Percentiles rank a stretch among this genome's conserved stretches.
Evolutionary conservation across 2,113 vertebrate genomes (phyloP).

Genomic region (Recurvirostra avosetta): DNA sequence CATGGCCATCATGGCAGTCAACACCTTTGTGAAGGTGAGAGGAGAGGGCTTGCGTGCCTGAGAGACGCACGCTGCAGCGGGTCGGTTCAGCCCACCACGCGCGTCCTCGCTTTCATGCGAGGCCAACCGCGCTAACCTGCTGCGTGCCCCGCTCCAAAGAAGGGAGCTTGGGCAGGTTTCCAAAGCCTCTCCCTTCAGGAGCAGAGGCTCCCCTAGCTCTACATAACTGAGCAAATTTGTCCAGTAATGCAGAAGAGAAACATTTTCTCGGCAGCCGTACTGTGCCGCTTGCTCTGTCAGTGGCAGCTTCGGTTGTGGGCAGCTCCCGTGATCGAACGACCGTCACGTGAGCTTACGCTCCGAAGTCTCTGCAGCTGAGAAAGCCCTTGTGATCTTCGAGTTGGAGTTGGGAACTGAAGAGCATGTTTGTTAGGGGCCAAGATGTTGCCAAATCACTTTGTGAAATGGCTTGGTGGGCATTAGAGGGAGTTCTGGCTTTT

Average conservation of each 20-base stretch:
- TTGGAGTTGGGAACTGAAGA: not conserved
- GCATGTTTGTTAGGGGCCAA: not conserved
- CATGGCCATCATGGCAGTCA: constrained; percentile 99
- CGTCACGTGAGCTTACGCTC: not conserved
- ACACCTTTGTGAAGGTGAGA: constrained; percentile 97
- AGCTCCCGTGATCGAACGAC: not conserved
- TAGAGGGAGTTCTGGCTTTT: not conserved
- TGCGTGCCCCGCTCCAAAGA: not conserved
- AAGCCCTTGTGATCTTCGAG: not conserved
- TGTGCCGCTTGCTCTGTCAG: not conserved
- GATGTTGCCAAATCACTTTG: not conserved
- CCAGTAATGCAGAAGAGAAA: not conserved
- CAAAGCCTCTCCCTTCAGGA: not conserved
- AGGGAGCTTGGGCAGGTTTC: not conserved
- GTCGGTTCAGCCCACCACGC: fast-evolving
- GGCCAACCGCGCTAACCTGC: fast-evolving
- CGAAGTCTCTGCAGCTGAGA: not conserved
- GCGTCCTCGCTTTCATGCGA: fast-evolving
- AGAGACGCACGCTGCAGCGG: fast-evolving
- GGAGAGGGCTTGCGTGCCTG: fast-evolving
- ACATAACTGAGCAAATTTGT: not conserved
- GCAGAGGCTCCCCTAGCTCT: not conserved
- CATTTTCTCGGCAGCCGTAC: not conserved
- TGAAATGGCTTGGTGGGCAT: not conserved
- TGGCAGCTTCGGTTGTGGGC: not conserved